A percentile compares a stretch with the other conserved stretches of the same genome.
These are phyloP conservation scores for Brachionus rotundiformis DNA, from an alignment of 1,140 invertebrate genomes.

Conservation along the genomic window DNA sequence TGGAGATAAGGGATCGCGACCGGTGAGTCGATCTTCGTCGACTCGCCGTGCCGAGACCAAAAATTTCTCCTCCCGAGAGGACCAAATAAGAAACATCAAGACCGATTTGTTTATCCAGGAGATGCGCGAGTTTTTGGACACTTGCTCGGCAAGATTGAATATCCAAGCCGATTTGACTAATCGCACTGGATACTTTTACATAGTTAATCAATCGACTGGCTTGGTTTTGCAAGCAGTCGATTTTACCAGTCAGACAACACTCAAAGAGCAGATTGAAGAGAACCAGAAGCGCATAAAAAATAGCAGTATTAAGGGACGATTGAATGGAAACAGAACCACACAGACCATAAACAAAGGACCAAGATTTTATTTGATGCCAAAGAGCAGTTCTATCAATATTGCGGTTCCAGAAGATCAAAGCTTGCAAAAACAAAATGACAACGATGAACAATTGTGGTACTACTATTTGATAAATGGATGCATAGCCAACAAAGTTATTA, in stretches of 20 bases:
- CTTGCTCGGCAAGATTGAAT: not conserved
- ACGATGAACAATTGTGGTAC: slow-evolving; percentile 50
- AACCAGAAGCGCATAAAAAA: slow-evolving; percentile 26
- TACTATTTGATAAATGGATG: slow-evolving; percentile 48
- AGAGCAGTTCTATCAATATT: not conserved
- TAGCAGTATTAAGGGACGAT: slow-evolving; percentile 19
- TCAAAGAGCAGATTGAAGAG: slow-evolving; percentile 47
- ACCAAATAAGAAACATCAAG: not conserved
- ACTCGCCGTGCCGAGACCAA: not conserved
- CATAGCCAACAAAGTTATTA: slow-evolving; percentile 40
- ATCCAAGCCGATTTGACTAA: slow-evolving; percentile 36
- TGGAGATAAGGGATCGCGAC: not conserved
- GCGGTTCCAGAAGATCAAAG: not conserved
- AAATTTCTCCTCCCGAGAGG: not conserved
- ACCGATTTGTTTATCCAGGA: not conserved
- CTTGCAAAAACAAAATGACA: not conserved
- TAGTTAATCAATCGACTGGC: slow-evolving; percentile 48
- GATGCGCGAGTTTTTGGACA: slow-evolving; percentile 8
- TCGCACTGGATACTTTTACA: slow-evolving; percentile 40
- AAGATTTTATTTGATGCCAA: slow-evolving; percentile 50
- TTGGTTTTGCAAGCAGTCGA: slow-evolving; percentile 44
- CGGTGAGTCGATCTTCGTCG: not conserved
- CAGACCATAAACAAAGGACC: slow-evolving; percentile 40
- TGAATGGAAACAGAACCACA: not conserved
- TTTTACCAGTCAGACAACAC: not conserved